Conservation (phyloP, 2,888 invertebrate genomes). For the Notodonta dromedarius region DNA sequence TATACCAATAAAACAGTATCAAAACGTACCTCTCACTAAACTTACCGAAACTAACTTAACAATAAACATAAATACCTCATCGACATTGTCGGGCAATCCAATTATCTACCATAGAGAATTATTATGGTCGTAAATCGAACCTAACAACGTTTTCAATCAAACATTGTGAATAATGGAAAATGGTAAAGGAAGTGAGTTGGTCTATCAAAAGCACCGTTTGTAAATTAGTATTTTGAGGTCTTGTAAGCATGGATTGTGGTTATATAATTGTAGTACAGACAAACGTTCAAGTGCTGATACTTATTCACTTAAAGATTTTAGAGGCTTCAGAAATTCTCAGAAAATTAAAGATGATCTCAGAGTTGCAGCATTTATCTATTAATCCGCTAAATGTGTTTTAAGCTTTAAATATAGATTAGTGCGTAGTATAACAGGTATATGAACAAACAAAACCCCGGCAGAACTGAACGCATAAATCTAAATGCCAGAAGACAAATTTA, state of each 20-base stretch:
- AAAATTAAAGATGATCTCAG: neutral
- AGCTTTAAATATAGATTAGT: neutral
- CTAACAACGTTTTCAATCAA: constrained; percentile 27
- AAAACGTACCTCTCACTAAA: constrained; percentile 18
- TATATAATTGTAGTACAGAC: neutral
- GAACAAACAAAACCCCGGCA: neutral
- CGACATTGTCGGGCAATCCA: constrained; percentile 27
- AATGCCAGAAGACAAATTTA: neutral
- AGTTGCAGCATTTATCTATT: too few species aligned
- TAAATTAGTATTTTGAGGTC: neutral
- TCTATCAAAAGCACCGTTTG: neutral
- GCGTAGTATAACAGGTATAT: neutral
- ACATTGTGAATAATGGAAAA: constrained; percentile 9
- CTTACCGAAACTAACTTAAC: constrained; percentile 19
- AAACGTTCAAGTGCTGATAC: neutral
- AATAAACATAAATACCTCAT: constrained; percentile 31
- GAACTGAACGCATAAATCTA: neutral
- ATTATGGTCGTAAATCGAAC: constrained; percentile 29
- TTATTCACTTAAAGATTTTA: neutral
- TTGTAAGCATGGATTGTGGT: neutral
- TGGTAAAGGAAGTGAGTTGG: neutral
- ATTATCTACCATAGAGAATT: constrained; percentile 30
- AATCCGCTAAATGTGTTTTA: neutral
- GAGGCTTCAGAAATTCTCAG: neutral
- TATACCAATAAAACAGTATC: constrained; percentile 21